Evolutionary conservation across 2,797 vertebrate genomes (phyloP).

Genomic region (Limnodromus scolopaceus): DNA sequence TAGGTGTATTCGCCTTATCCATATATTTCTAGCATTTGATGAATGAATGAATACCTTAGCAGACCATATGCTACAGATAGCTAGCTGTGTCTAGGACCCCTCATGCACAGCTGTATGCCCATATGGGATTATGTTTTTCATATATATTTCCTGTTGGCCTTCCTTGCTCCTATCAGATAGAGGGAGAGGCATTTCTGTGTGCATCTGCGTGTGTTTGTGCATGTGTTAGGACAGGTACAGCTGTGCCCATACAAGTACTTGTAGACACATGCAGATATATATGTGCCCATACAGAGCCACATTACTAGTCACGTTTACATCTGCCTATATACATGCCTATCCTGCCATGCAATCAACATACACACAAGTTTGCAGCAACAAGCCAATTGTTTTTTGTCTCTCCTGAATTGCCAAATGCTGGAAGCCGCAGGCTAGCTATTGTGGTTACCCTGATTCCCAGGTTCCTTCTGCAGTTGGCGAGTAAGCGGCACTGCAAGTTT

Average conservation of each 20-base stretch:
- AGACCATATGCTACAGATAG: not conserved
- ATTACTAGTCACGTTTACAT: not conserved
- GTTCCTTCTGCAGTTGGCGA: slow-evolving; percentile 27
- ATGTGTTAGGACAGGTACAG: not conserved
- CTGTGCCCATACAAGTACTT: not conserved
- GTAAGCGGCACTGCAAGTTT: slow-evolving; percentile 10
- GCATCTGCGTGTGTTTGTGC: not conserved
- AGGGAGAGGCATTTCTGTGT: not conserved
- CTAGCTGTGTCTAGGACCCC: not conserved
- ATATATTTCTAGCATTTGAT: not conserved
- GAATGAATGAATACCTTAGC: not conserved
- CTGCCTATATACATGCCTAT: not conserved
- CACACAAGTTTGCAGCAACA: not conserved
- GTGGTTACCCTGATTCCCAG: slow-evolving; percentile 49
- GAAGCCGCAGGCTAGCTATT: slow-evolving; percentile 33
- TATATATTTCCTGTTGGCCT: not conserved
- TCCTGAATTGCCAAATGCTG: not conserved
- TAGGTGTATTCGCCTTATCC: not conserved
- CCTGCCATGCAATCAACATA: slow-evolving; percentile 14
- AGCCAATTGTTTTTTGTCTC: not conserved
- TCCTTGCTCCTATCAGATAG: not conserved
- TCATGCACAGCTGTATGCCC: not conserved
- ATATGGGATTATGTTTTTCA: not conserved
- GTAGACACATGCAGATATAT: not conserved
- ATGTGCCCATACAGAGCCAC: slow-evolving; percentile 3